Evolutionary conservation across 2,113 vertebrate species (phyloP).

Genomic region (Accipiter cooperii): DNA sequence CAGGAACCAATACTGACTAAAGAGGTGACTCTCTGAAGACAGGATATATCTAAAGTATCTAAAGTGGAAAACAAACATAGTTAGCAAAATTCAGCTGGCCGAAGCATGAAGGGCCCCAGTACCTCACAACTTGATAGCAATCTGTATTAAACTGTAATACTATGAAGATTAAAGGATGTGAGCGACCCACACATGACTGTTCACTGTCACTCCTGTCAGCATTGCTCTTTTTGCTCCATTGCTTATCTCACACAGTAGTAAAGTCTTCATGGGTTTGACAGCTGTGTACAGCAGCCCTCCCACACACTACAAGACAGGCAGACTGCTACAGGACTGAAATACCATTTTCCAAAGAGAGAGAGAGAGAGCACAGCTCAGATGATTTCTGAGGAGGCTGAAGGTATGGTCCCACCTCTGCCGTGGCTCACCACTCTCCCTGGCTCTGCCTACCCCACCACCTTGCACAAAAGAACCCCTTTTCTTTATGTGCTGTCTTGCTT

Average conservation of each 20-base stretch:
- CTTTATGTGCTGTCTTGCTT: neutral
- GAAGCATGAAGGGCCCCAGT: neutral
- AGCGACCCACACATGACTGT: neutral
- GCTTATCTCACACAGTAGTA: neutral
- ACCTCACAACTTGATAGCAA: neutral
- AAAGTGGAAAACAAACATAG: neutral
- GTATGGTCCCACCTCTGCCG: fast-evolving
- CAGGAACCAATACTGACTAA: neutral
- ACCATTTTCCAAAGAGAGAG: neutral
- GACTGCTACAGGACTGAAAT: neutral
- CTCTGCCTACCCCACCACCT: neutral
- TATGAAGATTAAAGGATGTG: neutral
- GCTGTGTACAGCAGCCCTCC: fast-evolving
- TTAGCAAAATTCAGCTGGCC: neutral
- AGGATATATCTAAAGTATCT: neutral
- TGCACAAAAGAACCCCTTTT: neutral
- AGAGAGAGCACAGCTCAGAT: neutral
- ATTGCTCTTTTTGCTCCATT: neutral
- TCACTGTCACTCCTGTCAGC: neutral
- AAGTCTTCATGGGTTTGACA: neutral
- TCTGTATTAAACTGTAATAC: neutral
- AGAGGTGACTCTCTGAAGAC: neutral
- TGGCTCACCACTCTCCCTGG: fast-evolving
- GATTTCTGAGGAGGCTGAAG: neutral
- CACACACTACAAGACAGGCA: neutral